Evolutionary conservation across 2,113 vertebrate genomes (phyloP).

Genomic region (Telmatochromis brichardi): DNA sequence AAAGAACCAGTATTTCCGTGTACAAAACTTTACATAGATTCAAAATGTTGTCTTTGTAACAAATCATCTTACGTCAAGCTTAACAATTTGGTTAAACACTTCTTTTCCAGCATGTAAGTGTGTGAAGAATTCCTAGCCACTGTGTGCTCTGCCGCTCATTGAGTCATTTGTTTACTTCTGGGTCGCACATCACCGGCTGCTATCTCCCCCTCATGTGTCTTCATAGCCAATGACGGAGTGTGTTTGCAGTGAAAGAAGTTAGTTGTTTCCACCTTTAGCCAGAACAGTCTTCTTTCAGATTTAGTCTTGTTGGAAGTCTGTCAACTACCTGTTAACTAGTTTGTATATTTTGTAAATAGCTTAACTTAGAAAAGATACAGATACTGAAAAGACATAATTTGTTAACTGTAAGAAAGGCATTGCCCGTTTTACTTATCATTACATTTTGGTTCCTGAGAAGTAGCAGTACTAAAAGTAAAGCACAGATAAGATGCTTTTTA

Average conservation of each 20-base stretch:
- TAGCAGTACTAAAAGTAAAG: neutral
- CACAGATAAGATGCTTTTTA: neutral
- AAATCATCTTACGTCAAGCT: neutral
- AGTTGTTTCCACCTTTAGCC: neutral
- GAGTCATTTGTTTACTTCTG: neutral
- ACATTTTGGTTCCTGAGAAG: neutral
- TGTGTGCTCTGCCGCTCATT: accelerated
- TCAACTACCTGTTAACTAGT: neutral
- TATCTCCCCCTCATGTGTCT: neutral
- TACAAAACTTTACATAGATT: neutral
- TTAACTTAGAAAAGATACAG: neutral
- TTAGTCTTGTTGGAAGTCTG: neutral
- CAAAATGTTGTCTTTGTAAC: neutral
- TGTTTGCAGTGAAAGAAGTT: neutral
- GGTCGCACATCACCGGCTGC: neutral
- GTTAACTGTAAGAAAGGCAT: neutral
- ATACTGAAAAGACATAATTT: neutral
- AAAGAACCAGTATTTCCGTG: accelerated
- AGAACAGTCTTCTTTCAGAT: neutral
- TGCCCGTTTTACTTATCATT: neutral
- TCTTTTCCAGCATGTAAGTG: neutral
- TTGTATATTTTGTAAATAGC: neutral
- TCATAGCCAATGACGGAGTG: neutral
- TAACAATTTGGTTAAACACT: neutral
- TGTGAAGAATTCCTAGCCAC: neutral